These are phyloP conservation scores for Hassar affinis DNA, from an alignment of 2,113 vertebrate genomes.

Conservation along the genomic window DNA sequence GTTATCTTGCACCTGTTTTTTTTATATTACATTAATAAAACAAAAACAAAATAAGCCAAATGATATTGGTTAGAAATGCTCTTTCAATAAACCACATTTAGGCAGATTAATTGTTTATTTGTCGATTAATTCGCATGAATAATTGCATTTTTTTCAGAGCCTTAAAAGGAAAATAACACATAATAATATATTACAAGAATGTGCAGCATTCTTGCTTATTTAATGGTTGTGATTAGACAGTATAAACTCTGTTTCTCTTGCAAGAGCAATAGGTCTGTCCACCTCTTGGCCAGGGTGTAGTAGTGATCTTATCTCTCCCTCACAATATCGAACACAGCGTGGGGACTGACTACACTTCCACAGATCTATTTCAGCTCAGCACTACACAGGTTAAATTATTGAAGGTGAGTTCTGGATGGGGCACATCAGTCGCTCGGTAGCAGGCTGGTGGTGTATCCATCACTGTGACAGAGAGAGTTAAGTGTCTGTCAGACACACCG, in stretches of 20 bases:
- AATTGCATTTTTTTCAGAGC: background rate
- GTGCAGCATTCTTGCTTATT: background rate
- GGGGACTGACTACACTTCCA: background rate
- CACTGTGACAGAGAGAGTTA: slow-evolving; percentile 21
- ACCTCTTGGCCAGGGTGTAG: background rate
- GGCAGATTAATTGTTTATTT: background rate
- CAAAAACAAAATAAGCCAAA: background rate
- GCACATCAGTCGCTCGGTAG: slow-evolving; percentile 10
- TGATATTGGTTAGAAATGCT: background rate
- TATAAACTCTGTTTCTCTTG: slow-evolving; percentile 18
- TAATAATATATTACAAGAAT: background rate
- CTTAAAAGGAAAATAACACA: background rate
- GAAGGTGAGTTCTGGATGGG: slow-evolving; percentile 18
- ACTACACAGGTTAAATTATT: slow-evolving; percentile 22
- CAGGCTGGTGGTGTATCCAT: slow-evolving; percentile 22
- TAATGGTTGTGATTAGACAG: background rate
- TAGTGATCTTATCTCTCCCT: slow-evolving; percentile 19
- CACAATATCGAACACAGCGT: background rate
- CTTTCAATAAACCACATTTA: background rate
- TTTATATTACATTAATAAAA: background rate
- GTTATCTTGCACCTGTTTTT: background rate
- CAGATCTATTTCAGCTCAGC: background rate
- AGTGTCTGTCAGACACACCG: slow-evolving; percentile 1
- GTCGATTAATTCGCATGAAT: background rate
- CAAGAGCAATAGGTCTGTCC: slow-evolving; percentile 19